Base-by-base conservation (phyloP, 2,113 vertebrate genomes). In the Oostethus manadensis region DNA sequence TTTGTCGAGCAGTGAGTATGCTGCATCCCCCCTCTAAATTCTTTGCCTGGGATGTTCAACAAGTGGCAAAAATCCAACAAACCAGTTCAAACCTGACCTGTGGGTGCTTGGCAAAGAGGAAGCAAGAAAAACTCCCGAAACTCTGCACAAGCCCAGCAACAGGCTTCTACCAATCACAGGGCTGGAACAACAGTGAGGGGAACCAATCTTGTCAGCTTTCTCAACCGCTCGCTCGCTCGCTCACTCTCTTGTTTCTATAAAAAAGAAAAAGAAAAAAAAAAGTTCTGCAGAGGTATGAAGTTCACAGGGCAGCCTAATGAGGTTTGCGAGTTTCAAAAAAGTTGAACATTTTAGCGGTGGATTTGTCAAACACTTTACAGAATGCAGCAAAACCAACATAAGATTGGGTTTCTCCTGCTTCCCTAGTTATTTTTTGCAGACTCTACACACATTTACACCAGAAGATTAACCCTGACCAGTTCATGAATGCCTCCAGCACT, bases 141-240 rank as follows among this genome's bases (percentile, higher is more conserved):
- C 81, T 89, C 89, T 88, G 87, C 85, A 90, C 80, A 81, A 91
- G 89, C 90, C 85, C 90, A 92, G 92, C 48, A 87, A 89, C 89
- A 92, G 83, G 78, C 60, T 35, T 75, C 75, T 83, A 79, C 88
- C 91, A 93, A 88, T 92, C 88, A 86, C 64, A 74, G 74, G 75
- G 62, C 73, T 89, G 88, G 90, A n/a, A 86, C 86, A 92, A 93
- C 90, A 92, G 80, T 81, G 86, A 75, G 71, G 89, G 79, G 74
- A 62, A 79, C 90, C 88, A 88, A 88, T 88, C 83, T 84, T 76
- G 70, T 84, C 77, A 42, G 51, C 75, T 70, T 68, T 38, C 68
- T 64, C 73, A 71, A 69, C 61, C 61, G 64, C 71, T 72, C 70
- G 70, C 71, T 53, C 69, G 62, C 73, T 74, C 72, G 66, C 61